Percentiles rank a stretch among this genome's conserved stretches.
These are phyloP conservation scores for Timandra comae DNA, from an alignment of 2,888 invertebrate genomes.

Conservation along the genomic window DNA sequence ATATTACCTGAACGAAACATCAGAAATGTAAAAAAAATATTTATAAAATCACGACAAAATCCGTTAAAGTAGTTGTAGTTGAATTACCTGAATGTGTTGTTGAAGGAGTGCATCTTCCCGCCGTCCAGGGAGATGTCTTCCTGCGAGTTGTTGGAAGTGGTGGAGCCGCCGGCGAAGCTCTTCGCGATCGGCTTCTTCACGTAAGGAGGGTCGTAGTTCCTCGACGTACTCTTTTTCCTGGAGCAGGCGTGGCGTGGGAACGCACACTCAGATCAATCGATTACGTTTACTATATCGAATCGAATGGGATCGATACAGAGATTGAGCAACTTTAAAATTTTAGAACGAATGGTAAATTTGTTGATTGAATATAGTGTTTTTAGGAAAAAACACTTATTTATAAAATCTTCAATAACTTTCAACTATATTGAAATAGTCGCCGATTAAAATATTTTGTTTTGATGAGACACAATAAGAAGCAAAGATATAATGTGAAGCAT, in stretches of 20 bases:
- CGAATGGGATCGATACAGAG: conserved; percentile 46
- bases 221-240: conserved; percentile 92
- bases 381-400: conserved; percentile 11
- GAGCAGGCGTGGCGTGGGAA: conserved; percentile 73
- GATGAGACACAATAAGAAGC: no score
- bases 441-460: no score
- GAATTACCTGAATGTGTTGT: conserved; percentile 88
- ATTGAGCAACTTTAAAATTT: conserved; percentile 22
- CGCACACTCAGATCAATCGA: conserved; percentile 77
- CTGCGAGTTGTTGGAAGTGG: conserved; percentile 84
- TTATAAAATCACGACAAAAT: no score
- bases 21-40: no score
- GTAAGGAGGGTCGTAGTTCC: conserved; percentile 92
- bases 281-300: conserved; percentile 62
- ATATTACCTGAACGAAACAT: no score
- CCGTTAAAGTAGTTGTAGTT: no score
- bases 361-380: conserved; percentile 2
- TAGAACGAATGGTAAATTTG: conserved; percentile 23
- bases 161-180: conserved; percentile 80
- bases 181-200: conserved; percentile 88
- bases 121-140: conserved; percentile 88
- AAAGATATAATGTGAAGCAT: no score
- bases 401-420: no score
- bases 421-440: background rate
- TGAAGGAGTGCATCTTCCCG: conserved; percentile 89